Percentiles rank a stretch among this genome's conserved stretches.
These are phyloP conservation scores for Diarsia mendica DNA, from an alignment of 2,888 invertebrate genomes.

Conservation along the genomic window DNA sequence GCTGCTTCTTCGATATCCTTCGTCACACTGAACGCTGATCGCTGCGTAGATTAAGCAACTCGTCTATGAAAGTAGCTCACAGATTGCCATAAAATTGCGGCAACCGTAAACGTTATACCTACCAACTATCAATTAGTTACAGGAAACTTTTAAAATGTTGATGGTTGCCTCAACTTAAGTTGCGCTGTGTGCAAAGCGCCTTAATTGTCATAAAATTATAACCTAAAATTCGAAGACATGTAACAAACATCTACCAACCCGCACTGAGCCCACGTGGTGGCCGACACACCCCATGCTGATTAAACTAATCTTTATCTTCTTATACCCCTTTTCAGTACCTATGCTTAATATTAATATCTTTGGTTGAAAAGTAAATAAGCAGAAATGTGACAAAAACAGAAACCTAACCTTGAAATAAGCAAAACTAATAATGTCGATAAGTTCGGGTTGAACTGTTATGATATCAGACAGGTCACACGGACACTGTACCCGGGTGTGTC, in stretches of 20 bases:
- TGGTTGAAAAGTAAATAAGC: background rate
- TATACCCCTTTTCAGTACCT: background rate
- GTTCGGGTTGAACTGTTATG: constrained; percentile 57
- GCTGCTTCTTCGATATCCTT: too few species aligned
- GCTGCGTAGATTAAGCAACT: too few species aligned
- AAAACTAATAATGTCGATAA: constrained; percentile 43
- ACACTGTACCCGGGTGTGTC: constrained; percentile 63
- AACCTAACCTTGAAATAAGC: constrained; percentile 33
- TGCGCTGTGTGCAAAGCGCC: background rate
- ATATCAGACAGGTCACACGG: constrained; percentile 72
- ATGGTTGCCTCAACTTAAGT: too few species aligned
- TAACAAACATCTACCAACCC: background rate
- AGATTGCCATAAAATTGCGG: too few species aligned
- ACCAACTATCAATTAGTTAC: too few species aligned
- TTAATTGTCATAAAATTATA: background rate
- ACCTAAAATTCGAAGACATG: background rate
- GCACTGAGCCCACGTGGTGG: background rate
- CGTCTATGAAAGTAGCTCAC: too few species aligned
- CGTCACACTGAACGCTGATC: too few species aligned
- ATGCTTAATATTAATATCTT: background rate
- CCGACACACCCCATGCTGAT: background rate
- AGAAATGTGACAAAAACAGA: background rate
- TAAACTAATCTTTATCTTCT: background rate
- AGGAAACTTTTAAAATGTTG: too few species aligned
- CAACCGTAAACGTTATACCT: too few species aligned